phyloP scores from a whole-genome alignment of 2,797 vertebrate species.

The Scyliorhinus canicula region DNA sequence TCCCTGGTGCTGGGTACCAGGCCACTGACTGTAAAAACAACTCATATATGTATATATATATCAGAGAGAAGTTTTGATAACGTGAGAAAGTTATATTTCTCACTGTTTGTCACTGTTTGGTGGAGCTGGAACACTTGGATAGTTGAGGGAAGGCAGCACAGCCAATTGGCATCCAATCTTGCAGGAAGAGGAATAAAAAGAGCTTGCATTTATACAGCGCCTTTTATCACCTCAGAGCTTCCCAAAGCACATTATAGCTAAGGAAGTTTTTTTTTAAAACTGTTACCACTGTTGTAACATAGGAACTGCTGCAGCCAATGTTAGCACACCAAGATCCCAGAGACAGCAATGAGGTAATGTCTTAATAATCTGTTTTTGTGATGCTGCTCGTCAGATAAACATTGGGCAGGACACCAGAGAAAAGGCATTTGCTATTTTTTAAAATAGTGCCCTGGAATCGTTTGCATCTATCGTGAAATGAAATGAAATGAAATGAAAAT shows the following conservation, averaged over 20 bases:
- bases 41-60: neutral
- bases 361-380: neutral
- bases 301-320: neutral
- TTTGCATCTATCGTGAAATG: too few species aligned
- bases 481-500: too few species aligned
- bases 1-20: neutral
- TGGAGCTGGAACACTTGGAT: neutral
- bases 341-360: neutral
- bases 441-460: neutral
- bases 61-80: neutral
- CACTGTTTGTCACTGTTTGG: neutral
- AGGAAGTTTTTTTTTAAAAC: neutral
- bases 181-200: neutral
- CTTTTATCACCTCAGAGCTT: neutral
- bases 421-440: neutral
- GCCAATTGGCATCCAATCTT: neutral
- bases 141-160: neutral
- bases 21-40: neutral
- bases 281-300: neutral
- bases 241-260: neutral
- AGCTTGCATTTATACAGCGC: neutral
- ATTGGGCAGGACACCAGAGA: neutral
- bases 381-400: neutral
- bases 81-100: neutral
- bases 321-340: neutral